Base-by-base conservation (phyloP, 1,140 invertebrate genomes). In the Meloidogyne chitwoodi region DNA sequence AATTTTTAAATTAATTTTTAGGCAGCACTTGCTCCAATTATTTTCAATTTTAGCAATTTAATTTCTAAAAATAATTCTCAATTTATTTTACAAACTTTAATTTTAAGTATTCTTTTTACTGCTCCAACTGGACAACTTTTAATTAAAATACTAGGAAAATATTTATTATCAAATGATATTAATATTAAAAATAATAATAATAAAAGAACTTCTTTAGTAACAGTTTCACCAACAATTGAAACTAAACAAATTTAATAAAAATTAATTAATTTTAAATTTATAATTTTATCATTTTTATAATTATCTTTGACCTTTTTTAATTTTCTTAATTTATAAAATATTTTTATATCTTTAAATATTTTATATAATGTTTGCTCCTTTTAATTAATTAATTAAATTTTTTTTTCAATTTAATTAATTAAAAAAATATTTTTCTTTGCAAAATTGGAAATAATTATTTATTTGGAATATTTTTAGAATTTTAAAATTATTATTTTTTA, bases 21-120 rank as follows among this genome's bases (percentile, higher is more conserved):
- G 80, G 80, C 80, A 19, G 80, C 80, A 29, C 71, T 81, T 11
- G 82, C 81, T 66, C 80, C 80, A n/a, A 24, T 83, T 34, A 61
- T 82, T 24, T 72, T 73, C 65, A 22, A 80, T n/a, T 80, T 76
- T 48, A 41, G 26, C 44, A 41, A 24, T 34, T 38, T 34, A 71
- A 22, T 27, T 48, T 19, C 61, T 75, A 48, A 44, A 68, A 67
- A 27, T 16, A 22, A 26, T 56, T 22, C 71, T 26, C 81, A 76
- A 44, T 72, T 69, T 48, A 56, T 81, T 61, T 68, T 82, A 19
- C 75, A 81, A 44, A 82, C 82, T 10, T 82, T 82, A 69, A 71
- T 84, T 75, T 44, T 84, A 12, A 80, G 68, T 74, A 82, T 82
- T 56, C 27, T 82, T 24, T 44, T 82, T 56, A 82, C 81, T 26